Conservation (phyloP, 2,113 vertebrate genomes). For the Pomatostomus ruficeps region DNA sequence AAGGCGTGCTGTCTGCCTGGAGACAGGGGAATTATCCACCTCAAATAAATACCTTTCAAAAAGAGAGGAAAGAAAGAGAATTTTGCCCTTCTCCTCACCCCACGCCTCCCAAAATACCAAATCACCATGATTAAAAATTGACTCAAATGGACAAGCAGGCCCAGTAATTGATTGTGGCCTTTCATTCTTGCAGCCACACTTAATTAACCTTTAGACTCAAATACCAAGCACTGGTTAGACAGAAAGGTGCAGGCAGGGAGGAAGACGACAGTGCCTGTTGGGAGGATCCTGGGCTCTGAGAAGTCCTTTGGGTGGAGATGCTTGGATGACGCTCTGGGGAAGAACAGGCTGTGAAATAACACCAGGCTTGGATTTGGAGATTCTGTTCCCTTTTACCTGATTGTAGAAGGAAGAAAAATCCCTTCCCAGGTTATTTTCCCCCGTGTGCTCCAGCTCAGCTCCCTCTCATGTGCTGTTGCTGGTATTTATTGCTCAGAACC, state of each 20-base stretch:
- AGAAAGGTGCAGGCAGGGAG: conserved; percentile 41
- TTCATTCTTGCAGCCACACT: conserved; percentile 77
- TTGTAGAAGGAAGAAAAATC: not conserved
- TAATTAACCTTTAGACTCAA: conserved; percentile 85
- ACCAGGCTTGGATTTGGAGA: not conserved
- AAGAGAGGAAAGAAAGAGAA: conserved; percentile 32
- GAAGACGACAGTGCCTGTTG: not conserved
- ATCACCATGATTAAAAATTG: conserved; percentile 75
- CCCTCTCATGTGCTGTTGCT: not conserved
- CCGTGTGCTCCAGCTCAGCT: not conserved
- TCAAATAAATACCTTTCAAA: not conserved
- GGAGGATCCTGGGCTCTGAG: not conserved
- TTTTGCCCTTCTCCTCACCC: conserved; percentile 38
- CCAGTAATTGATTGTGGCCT: conserved; percentile 77
- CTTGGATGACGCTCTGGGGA: not conserved
- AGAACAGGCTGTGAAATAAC: not conserved
- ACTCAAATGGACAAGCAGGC: conserved; percentile 68
- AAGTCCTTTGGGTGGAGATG: not conserved
- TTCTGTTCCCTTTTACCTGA: not conserved
- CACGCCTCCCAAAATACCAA: conserved; percentile 60
- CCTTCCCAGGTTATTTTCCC: not conserved
- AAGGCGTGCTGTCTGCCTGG: not conserved
- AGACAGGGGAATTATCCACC: not conserved
- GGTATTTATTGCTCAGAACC: not conserved
- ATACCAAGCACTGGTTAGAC: conserved; percentile 73